A percentile compares a stretch with the other conserved stretches of the same genome.
Evolutionary conservation across 2,888 invertebrate genomes (phyloP).

Genomic region (Caenorhabditis sulstoni): DNA sequence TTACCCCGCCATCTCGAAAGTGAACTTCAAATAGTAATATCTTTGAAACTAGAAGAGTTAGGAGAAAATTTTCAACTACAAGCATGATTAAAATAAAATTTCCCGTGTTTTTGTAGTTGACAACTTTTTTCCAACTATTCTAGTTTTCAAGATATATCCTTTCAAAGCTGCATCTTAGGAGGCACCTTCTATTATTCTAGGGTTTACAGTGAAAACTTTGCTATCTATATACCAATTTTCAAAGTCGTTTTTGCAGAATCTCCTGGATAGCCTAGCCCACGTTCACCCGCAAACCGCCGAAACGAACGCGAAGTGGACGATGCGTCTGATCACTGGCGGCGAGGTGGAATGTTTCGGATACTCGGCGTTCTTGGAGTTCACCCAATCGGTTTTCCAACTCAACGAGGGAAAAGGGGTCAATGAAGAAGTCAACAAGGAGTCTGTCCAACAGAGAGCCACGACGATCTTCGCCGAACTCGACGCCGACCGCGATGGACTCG

Average conservation of each 20-base stretch:
- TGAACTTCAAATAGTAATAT: no score
- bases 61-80: no score
- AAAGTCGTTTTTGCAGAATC: no score
- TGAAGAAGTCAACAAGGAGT: slow-evolving; percentile 62
- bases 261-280: slow-evolving; percentile 61
- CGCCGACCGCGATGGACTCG: slow-evolving; percentile 67
- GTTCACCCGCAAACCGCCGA: slow-evolving; percentile 67
- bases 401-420: slow-evolving; percentile 59
- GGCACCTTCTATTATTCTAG: slow-evolving; percentile 12
- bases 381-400: slow-evolving; percentile 73
- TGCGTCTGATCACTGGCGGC: slow-evolving; percentile 73
- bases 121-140: no score
- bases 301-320: slow-evolving; percentile 75
- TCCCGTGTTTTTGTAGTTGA: no score
- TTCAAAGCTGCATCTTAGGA: neutral
- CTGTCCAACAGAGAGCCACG: slow-evolving; percentile 67
- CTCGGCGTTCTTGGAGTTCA: slow-evolving; percentile 73
- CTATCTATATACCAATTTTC: no score
- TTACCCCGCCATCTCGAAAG: no score
- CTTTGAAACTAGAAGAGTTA: no score
- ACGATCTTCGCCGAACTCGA: slow-evolving; percentile 66
- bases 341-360: slow-evolving; percentile 65
- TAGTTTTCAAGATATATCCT: no score
- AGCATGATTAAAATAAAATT: no score
- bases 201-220: no score